Conservation (phyloP, 1,140 invertebrate species). For the Galleria mellonella region DNA sequence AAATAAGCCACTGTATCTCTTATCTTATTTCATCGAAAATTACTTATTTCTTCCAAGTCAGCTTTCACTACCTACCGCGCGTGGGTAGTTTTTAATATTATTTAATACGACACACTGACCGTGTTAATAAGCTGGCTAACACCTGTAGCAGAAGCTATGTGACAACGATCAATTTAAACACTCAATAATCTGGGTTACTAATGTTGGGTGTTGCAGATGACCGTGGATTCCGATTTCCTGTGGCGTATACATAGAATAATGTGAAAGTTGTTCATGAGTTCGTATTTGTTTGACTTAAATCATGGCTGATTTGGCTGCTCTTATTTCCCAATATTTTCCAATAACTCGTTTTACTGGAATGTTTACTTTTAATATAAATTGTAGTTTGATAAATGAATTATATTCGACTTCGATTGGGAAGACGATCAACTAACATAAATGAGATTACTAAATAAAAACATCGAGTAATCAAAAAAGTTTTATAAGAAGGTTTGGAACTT, state of each 20-base stretch:
- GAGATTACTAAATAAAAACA: too few relatives aligned
- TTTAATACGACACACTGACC: constrained; percentile 64
- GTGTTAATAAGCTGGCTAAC: constrained; percentile 31
- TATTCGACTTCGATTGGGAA: too few relatives aligned
- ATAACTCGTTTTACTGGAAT: too few relatives aligned
- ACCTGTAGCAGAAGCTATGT: constrained; percentile 35
- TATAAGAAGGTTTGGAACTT: too few relatives aligned
- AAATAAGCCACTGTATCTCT: too few relatives aligned
- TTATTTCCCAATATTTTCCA: constrained; percentile 33
- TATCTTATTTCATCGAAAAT: background rate
- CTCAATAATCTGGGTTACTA: constrained; percentile 26
- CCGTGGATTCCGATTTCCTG: constrained; percentile 32
- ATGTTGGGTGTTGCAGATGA: constrained; percentile 29
- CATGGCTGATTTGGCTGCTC: constrained; percentile 39
- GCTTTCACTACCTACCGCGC: constrained; percentile 49
- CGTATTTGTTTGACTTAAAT: constrained; percentile 42
- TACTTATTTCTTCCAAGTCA: constrained; percentile 26
- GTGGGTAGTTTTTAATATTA: constrained; percentile 58
- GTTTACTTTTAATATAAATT: too few relatives aligned
- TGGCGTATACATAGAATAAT: constrained; percentile 29
- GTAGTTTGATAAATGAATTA: too few relatives aligned
- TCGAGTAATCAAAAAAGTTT: too few relatives aligned
- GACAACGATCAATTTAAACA: constrained; percentile 28
- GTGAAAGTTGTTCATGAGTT: constrained; percentile 52
- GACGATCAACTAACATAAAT: too few relatives aligned